Evolutionary conservation across 1,140 invertebrate genomes (phyloP).

Genomic region (Coboldia fuscipes): DNA sequence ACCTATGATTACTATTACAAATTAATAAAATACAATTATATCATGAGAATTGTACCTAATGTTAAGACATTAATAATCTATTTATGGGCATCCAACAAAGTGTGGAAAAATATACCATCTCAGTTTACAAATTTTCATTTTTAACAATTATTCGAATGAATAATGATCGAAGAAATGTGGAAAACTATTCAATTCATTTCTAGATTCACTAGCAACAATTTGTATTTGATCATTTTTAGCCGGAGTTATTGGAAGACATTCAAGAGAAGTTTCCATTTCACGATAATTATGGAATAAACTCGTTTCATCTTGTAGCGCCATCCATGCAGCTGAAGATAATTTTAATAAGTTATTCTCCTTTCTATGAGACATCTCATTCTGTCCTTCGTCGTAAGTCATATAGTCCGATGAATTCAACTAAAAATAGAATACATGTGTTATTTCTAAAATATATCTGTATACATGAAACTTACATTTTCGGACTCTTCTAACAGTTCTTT

Average conservation of each 20-base stretch:
- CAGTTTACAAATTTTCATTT: no score
- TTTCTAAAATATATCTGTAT: background rate
- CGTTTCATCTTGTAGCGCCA: background rate
- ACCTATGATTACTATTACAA: no score
- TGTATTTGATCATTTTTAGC: background rate
- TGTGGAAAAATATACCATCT: no score
- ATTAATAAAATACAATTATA: no score
- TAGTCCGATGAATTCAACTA: background rate
- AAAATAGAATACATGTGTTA: background rate
- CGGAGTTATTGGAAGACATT: no score
- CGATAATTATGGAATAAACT: background rate
- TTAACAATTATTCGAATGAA: no score
- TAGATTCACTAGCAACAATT: background rate
- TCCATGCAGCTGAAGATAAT: conserved; percentile 1
- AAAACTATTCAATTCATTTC: background rate
- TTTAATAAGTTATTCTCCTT: conserved; percentile 1
- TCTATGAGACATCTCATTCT: no score
- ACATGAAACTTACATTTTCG: background rate
- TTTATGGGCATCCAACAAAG: no score
- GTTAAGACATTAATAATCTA: no score
- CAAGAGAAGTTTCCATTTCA: no score
- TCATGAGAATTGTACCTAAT: no score
- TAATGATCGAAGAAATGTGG: conserved; percentile 1
- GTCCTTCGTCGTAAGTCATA: no score
- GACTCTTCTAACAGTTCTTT: conserved; percentile 14